Evolutionary conservation across 2,888 invertebrate genomes (phyloP), one percentile per base, ranked within the genome.

Genomic region (Dryococelus australis): DNA sequence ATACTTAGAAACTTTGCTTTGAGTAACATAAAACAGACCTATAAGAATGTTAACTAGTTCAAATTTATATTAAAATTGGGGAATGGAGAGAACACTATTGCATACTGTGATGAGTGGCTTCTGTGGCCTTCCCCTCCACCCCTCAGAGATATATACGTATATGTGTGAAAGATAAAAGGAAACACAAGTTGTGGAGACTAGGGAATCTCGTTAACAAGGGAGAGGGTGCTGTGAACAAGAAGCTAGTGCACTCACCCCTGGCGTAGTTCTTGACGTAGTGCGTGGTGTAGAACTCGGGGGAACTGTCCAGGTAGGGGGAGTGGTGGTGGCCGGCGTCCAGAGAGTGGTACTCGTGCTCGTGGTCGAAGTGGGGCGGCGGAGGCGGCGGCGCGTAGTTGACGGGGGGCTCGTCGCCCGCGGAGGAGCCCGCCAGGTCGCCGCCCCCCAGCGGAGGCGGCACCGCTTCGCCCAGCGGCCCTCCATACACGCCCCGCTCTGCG

Each of bases 221-320:
- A n/a, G n/a, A n/a, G n/a, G n/a, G n/a, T n/a, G n/a, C n/a, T n/a
- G n/a, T n/a, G n/a, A n/a, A n/a, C n/a, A n/a, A n/a, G n/a, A n/a
- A n/a, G n/a, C n/a, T n/a, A n/a, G 35, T 35, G 35, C 35, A 65
- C 65, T 94, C 90, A 96, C 96, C 95, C 94, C 96, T 94, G 88
- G 95, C 94, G 92, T 96, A 96, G 91, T 94, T 95, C 93, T 96
- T 96, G 91, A 94, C 94, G 92, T 95, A 95, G 89, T 94, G 94
- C 90, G 95, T 94, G 90, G 95, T 94, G 92, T 97, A 97, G 92
- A 97, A 96, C 92, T 97, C 95, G 8, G 95, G 94, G 85, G 95
- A 96, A 93, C 93, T 95, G 92, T 95, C 97, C 90, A 92, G 92
- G 93, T 95, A 95, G 89, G 94, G 93, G 89, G 93, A 91, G 86